phyloP scores from a whole-genome alignment of 2,888 invertebrate genomes.

The Amiota mariae region DNA sequence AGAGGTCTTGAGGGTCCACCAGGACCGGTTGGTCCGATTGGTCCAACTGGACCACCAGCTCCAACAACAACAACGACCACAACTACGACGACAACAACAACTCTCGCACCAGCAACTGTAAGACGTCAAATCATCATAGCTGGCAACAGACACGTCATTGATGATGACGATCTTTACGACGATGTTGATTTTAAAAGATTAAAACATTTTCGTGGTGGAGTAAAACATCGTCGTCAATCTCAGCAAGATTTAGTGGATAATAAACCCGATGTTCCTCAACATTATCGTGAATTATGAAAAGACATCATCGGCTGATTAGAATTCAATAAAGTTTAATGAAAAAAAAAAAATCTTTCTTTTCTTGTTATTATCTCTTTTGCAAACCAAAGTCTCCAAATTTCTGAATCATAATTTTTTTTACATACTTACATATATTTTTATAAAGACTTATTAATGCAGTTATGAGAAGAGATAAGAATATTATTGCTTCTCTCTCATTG shows the following conservation, averaged over 20 bases:
- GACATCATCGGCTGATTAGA: background rate
- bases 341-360: background rate
- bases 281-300: conserved; percentile 12
- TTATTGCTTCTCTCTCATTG: too few species aligned
- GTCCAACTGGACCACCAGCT: conserved; percentile 35
- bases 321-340: background rate
- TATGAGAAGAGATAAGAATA: too few species aligned
- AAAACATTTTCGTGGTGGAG: background rate
- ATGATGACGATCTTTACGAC: background rate
- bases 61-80: conserved; percentile 18
- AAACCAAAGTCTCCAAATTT: too few species aligned
- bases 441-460: too few species aligned
- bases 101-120: background rate
- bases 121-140: background rate
- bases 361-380: too few species aligned
- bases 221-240: background rate
- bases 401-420: too few species aligned
- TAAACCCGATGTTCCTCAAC: background rate
- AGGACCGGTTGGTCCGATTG: conserved; percentile 41
- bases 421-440: too few species aligned
- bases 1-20: conserved; percentile 43
- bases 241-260: background rate
- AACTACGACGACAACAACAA: background rate
- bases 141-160: background rate
- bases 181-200: background rate